phyloP scores from a whole-genome alignment of 2,888 invertebrate genomes.

The Rugalucina vietnamica region DNA sequence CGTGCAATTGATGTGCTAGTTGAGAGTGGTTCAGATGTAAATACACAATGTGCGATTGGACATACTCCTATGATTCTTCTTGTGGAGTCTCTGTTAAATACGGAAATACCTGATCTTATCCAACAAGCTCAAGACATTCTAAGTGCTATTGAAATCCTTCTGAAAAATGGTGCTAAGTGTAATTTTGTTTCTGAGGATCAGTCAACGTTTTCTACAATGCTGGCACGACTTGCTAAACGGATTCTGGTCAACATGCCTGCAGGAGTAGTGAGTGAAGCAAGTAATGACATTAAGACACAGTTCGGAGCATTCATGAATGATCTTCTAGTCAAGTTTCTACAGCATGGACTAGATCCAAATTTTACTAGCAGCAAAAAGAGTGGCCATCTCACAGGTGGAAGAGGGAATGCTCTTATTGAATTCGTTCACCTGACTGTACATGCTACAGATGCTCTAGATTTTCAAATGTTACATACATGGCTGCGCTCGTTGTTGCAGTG shows the following conservation, averaged over 20 bases:
- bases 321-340: conserved; percentile 87
- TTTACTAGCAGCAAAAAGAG: conserved; percentile 86
- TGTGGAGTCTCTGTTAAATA: conserved; percentile 90
- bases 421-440: conserved; percentile 88
- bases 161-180: conserved; percentile 90
- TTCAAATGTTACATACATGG: conserved; percentile 89
- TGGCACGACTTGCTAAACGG: conserved; percentile 70
- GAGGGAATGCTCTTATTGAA: conserved; percentile 88
- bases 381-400: conserved; percentile 74
- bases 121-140: conserved; percentile 85
- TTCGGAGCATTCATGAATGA: conserved; percentile 88
- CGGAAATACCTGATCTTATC: conserved; percentile 89
- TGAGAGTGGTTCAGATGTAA: conserved; percentile 74
- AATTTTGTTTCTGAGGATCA: conserved; percentile 88
- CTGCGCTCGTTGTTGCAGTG: conserved; percentile 89
- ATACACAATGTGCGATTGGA: conserved; percentile 74
- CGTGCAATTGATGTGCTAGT: conserved; percentile 76
- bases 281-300: conserved; percentile 32
- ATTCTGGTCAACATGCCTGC: conserved; percentile 54
- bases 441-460: conserved; percentile 88
- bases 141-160: conserved; percentile 88
- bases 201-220: conserved; percentile 87
- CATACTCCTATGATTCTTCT: conserved; percentile 89
- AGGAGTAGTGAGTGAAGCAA: not conserved
- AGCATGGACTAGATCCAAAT: conserved; percentile 88